Conservation (phyloP, 1,140 invertebrate genomes). For the Danaus melanippus region DNA sequence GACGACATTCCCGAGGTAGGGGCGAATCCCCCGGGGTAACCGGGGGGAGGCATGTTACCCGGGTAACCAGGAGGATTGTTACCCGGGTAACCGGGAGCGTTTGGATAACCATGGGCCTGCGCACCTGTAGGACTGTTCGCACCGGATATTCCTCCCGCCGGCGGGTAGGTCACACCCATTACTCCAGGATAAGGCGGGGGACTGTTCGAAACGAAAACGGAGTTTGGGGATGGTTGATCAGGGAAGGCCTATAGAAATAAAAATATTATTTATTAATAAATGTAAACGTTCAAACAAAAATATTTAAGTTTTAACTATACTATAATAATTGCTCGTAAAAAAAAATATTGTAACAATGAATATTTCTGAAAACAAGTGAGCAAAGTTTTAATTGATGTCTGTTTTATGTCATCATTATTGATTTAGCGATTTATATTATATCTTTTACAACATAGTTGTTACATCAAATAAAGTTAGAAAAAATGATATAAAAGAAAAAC, state of each 20-base stretch:
- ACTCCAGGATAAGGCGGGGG: conserved; percentile 97
- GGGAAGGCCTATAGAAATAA: conserved; percentile 72
- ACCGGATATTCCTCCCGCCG: conserved; percentile 50
- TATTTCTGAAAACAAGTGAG: too few species aligned
- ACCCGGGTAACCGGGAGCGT: conserved; percentile 20
- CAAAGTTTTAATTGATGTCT: too few species aligned
- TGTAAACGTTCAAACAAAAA: too few species aligned
- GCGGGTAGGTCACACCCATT: conserved; percentile 51
- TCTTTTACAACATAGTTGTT: too few species aligned
- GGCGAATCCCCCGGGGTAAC: conserved; percentile 45
- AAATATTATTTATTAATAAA: neutral
- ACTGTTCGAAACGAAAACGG: conserved; percentile 91
- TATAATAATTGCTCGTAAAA: too few species aligned
- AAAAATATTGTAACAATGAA: too few species aligned
- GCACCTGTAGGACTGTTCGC: conserved; percentile 24
- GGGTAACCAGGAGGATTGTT: conserved; percentile 27
- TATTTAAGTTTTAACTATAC: too few species aligned
- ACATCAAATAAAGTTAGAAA: too few species aligned
- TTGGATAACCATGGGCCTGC: conserved; percentile 24
- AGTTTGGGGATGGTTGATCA: conserved; percentile 81
- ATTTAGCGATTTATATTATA: too few species aligned
- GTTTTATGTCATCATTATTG: too few species aligned
- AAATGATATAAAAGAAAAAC: conserved; percentile 13
- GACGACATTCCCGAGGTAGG: conserved; percentile 26
- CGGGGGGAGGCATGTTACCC: conserved; percentile 26